Evolutionary conservation across 2,888 invertebrate species (phyloP).

Genomic region (Sminthurides aquaticus): DNA sequence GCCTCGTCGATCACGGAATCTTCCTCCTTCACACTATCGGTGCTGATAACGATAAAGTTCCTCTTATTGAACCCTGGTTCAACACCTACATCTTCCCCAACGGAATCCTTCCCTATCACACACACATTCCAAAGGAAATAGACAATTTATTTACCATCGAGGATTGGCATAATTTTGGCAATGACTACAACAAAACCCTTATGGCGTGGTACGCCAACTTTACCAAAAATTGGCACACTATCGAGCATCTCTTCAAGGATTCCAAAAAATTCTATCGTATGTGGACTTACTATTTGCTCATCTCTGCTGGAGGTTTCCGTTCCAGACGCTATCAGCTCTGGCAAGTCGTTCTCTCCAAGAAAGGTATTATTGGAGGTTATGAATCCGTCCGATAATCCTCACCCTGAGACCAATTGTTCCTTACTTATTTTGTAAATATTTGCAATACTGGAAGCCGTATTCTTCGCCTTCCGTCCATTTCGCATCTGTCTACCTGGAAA

Average conservation of each 20-base stretch:
- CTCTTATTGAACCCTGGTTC: conserved; percentile 38
- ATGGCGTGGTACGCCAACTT: conserved; percentile 37
- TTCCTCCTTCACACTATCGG: conserved; percentile 41
- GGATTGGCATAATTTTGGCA: conserved; percentile 40
- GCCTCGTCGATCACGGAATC: conserved; percentile 37
- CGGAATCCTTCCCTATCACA: conserved; percentile 36
- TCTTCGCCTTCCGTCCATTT: no score
- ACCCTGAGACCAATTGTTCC: no score
- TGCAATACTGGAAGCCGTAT: no score
- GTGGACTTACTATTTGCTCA: conserved; percentile 33
- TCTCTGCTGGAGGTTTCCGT: conserved; percentile 30
- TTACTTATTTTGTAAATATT: no score
- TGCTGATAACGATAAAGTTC: conserved; percentile 27
- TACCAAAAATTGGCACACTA: conserved; percentile 29
- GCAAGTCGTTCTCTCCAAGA: conserved; percentile 36
- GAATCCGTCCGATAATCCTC: conserved; percentile 35
- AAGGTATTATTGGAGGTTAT: conserved; percentile 38
- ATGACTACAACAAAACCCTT: conserved; percentile 33
- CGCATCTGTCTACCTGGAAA: no score
- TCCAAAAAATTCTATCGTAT: conserved; percentile 30
- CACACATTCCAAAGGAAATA: conserved; percentile 27
- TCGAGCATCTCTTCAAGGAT: conserved; percentile 25
- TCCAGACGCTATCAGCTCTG: conserved; percentile 32
- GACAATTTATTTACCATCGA: conserved; percentile 35
- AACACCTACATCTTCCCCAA: conserved; percentile 41